phyloP scores from a whole-genome alignment of 2,888 invertebrate genomes.

The Polyploca ridens region DNA sequence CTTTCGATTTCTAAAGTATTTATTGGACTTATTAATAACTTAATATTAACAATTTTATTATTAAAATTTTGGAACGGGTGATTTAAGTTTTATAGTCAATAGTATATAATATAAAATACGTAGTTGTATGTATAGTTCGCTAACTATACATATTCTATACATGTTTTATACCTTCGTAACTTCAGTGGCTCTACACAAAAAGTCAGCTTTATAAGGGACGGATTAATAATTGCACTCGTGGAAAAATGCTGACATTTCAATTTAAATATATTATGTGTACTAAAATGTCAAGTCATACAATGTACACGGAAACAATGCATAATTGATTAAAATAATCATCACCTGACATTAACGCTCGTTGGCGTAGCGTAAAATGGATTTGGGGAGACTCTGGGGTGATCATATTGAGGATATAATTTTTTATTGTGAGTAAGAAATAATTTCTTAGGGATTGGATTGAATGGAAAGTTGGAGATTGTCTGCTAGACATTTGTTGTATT shows the following conservation, averaged over 20 bases:
- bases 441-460: no score
- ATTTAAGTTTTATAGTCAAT: no score
- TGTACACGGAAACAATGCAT: conserved; percentile 4
- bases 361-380: not conserved
- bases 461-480: no score
- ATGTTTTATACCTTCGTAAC: not conserved
- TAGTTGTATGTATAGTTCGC: no score
- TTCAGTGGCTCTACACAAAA: not conserved
- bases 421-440: no score
- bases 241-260: not conserved
- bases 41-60: no score
- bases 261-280: not conserved
- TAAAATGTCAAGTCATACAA: not conserved
- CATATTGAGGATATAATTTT: not conserved
- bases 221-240: not conserved
- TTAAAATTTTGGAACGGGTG: no score
- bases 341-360: not conserved
- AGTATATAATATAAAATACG: no score
- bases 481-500: no score
- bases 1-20: no score
- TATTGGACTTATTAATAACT: no score
- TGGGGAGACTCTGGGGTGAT: not conserved
- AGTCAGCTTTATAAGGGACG: not conserved
- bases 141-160: no score
- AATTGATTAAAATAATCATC: conserved; percentile 2